phyloP scores from a whole-genome alignment of 2,888 invertebrate genomes.

The Phyto melanocephala region DNA sequence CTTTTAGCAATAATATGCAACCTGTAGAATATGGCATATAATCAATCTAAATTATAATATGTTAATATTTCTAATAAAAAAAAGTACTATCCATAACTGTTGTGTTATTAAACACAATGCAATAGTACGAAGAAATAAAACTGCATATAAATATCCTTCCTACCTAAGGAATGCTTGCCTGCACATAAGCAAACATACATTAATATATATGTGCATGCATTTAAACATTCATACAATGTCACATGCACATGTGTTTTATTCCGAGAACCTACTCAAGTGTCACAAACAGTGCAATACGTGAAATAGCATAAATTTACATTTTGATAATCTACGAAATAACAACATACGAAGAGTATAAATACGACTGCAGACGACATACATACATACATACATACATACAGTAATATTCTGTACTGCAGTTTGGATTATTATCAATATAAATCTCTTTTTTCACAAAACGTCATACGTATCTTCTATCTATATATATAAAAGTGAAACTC shows the following conservation, averaged over 20 bases:
- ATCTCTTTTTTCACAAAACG: conserved; percentile 43
- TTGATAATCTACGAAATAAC: conserved; percentile 50
- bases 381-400: too few species aligned
- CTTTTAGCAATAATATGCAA: background rate
- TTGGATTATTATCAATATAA: conserved; percentile 58
- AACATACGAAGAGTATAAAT: conserved; percentile 23
- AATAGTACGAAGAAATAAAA: background rate
- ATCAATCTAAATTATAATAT: conserved; percentile 33
- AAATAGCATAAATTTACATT: conserved; percentile 64
- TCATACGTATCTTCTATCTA: conserved; percentile 45
- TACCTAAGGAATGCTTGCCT: background rate
- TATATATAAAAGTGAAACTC: too few species aligned
- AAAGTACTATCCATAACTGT: conserved; percentile 1
- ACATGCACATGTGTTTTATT: conserved; percentile 44
- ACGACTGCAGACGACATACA: conserved; percentile 24
- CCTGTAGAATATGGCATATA: conserved; percentile 20
- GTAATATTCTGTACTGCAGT: conserved; percentile 14
- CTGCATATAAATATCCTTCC: conserved; percentile 18
- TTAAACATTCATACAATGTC: conserved; percentile 12
- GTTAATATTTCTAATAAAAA: conserved; percentile 1
- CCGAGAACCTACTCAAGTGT: conserved; percentile 62
- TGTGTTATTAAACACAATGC: background rate
- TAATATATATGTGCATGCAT: background rate
- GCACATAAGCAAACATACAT: background rate
- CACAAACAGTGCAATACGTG: conserved; percentile 66